Percentiles rank a stretch among this genome's conserved stretches.
phyloP scores from a whole-genome alignment of 2,797 vertebrate species.

The Pseudomugil gertrudae region DNA sequence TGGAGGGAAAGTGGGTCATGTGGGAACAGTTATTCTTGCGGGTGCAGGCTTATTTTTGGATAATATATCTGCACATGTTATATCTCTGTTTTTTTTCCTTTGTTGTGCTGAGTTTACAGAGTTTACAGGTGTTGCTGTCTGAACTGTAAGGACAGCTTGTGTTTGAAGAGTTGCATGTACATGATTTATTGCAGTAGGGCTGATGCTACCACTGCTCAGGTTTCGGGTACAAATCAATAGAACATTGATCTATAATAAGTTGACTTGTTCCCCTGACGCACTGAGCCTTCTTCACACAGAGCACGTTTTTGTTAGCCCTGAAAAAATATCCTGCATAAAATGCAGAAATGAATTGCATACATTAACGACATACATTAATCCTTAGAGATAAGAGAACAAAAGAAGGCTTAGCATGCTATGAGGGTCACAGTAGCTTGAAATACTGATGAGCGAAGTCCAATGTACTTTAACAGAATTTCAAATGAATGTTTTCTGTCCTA shows the following conservation, averaged over 20 bases:
- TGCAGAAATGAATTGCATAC: constrained; percentile 23
- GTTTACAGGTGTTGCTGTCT: constrained; percentile 6
- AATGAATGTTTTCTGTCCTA: constrained; percentile 12
- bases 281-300: constrained; percentile 10
- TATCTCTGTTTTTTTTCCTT: constrained; percentile 7
- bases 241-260: constrained; percentile 69
- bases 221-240: constrained; percentile 79
- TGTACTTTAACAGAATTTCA: constrained; percentile 6
- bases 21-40: constrained; percentile 52
- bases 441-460: not conserved
- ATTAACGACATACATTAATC: constrained; percentile 37
- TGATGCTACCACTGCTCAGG: constrained; percentile 60
- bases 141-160: constrained; percentile 9
- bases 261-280: constrained; percentile 51
- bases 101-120: constrained; percentile 3
- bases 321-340: constrained; percentile 22
- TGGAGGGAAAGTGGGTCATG: constrained; percentile 56
- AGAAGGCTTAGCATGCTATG: constrained; percentile 2
- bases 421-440: constrained; percentile 4
- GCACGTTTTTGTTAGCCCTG: constrained; percentile 9
- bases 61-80: constrained; percentile 30
- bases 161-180: constrained; percentile 40
- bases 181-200: constrained; percentile 46
- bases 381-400: constrained; percentile 6
- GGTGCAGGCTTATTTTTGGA: constrained; percentile 40